Conservation (phyloP, 2,113 vertebrate species). For the Phrynocephalus versicolor region DNA sequence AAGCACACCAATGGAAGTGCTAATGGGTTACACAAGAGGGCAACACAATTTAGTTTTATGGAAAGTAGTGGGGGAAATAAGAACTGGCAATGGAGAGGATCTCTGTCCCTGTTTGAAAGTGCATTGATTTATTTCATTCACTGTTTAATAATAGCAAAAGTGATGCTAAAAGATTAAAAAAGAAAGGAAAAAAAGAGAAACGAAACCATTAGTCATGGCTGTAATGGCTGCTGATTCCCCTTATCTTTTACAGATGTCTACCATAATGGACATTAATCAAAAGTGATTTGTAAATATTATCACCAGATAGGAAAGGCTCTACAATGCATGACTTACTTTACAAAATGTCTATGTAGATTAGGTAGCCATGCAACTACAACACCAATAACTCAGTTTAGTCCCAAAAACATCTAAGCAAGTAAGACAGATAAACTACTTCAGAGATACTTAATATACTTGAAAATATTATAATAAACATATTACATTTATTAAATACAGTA, state of each 20-base stretch:
- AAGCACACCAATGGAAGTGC: neutral
- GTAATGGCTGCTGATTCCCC: neutral
- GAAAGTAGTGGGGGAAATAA: too few species aligned
- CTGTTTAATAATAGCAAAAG: neutral
- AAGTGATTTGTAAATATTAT: neutral
- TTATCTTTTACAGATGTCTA: neutral
- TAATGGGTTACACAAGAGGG: neutral
- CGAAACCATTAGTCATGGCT: neutral
- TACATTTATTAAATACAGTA: too few species aligned
- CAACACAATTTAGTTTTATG: neutral
- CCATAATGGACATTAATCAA: neutral
- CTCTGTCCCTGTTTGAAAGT: neutral
- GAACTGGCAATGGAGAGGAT: neutral
- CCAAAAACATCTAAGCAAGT: too few species aligned
- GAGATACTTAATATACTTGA: too few species aligned
- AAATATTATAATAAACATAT: too few species aligned
- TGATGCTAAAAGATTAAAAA: too few species aligned
- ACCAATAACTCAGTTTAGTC: neutral
- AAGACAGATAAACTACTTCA: too few species aligned
- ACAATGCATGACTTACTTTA: too few species aligned
- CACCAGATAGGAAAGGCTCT: neutral
- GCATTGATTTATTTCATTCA: neutral
- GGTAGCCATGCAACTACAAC: neutral
- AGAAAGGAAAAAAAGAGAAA: neutral
- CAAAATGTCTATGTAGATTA: neutral